A percentile compares a stretch with the other conserved stretches of the same genome.
These are phyloP conservation scores for Dryococelus australis DNA, from an alignment of 2,888 invertebrate genomes.

Conservation along the genomic window DNA sequence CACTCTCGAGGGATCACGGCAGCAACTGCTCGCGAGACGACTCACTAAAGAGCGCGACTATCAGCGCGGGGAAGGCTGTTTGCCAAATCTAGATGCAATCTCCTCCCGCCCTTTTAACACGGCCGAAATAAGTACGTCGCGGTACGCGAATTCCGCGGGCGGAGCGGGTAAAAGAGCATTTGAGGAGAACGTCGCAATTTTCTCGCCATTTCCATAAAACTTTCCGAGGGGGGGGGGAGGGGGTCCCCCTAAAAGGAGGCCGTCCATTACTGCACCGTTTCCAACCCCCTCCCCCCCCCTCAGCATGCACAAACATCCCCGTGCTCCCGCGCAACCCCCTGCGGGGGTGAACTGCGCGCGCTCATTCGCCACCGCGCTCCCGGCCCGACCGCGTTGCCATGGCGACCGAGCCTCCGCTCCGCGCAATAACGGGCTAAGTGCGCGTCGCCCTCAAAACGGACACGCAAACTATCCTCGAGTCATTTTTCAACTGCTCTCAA, in stretches of 20 bases:
- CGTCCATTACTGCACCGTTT: slow-evolving; percentile 3
- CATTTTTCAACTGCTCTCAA: no score
- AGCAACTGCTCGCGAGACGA: neutral
- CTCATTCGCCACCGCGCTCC: neutral
- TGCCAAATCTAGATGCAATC: slow-evolving; percentile 8
- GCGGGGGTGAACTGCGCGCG: slow-evolving; percentile 4
- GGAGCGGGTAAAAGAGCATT: neutral
- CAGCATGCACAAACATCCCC: no score
- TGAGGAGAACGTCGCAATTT: neutral
- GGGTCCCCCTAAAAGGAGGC: neutral
- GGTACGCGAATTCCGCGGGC: neutral
- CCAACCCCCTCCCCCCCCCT: neutral
- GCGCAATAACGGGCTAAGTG: neutral
- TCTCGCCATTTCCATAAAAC: slow-evolving; percentile 11
- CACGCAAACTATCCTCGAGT: no score
- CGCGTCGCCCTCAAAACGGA: neutral
- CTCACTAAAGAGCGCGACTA: neutral
- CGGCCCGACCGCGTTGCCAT: neutral
- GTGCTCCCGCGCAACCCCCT: neutral
- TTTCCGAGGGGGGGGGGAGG: no score
- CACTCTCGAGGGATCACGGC: no score
- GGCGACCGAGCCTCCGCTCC: neutral
- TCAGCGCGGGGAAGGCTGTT: neutral
- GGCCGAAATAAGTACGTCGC: neutral
- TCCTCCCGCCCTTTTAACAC: neutral